Conservation (phyloP, 2,888 invertebrate genomes). For the Conistra vaccinii region DNA sequence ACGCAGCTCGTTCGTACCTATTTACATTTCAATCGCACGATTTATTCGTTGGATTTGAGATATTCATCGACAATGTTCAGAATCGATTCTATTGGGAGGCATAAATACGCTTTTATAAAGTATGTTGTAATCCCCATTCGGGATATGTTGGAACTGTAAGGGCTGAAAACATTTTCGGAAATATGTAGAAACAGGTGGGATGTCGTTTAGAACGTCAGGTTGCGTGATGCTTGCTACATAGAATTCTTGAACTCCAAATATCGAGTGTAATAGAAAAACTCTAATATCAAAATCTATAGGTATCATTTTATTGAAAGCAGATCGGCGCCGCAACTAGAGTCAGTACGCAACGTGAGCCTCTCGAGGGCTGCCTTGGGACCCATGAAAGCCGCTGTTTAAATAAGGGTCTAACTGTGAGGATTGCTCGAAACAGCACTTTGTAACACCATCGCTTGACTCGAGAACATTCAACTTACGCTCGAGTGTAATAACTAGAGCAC, state of each 20-base stretch:
- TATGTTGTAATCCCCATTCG: conserved; percentile 51
- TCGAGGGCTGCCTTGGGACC: conserved; percentile 71
- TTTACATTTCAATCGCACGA: conserved; percentile 87
- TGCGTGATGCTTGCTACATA: conserved; percentile 11
- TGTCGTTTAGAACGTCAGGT: conserved; percentile 14
- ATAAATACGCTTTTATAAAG: conserved; percentile 63
- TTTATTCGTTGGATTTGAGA: conserved; percentile 82
- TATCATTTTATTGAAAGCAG: conserved; percentile 66
- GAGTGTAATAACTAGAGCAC: conserved; percentile 52
- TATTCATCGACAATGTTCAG: conserved; percentile 75
- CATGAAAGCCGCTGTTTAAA: conserved; percentile 73
- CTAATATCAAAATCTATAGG: conserved; percentile 66
- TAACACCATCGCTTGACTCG: conserved; percentile 61
- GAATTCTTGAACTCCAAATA: conserved; percentile 37
- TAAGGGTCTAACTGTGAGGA: conserved; percentile 68
- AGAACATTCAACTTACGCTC: conserved; percentile 59
- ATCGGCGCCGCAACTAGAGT: conserved; percentile 71
- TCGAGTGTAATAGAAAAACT: conserved; percentile 63
- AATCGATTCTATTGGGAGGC: conserved; percentile 60
- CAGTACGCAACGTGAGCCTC: conserved; percentile 71
- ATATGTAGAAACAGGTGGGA: conserved; percentile 21
- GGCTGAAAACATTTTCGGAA: conserved; percentile 9
- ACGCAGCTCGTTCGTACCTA: conserved; percentile 79
- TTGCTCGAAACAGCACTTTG: conserved; percentile 66
- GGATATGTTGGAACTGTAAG: conserved; percentile 27